phyloP scores from a whole-genome alignment of 2,113 vertebrate species.

The Caranx ignobilis region DNA sequence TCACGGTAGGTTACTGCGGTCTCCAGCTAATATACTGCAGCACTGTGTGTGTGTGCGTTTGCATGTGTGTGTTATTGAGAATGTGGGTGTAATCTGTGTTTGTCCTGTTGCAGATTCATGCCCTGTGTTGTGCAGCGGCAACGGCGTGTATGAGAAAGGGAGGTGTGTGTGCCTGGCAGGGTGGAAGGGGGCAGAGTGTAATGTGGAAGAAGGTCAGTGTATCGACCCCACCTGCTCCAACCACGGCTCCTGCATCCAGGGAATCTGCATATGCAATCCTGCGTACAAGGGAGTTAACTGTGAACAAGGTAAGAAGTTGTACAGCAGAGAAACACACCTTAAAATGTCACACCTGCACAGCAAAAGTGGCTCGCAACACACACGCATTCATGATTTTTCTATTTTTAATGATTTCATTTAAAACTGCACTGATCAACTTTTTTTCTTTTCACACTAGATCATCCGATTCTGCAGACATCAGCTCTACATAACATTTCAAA shows the following conservation, averaged over 20 bases:
- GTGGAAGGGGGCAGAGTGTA: slow-evolving; percentile 96
- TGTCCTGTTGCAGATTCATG: slow-evolving; percentile 90
- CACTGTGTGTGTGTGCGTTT: slow-evolving; percentile 33
- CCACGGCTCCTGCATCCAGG: slow-evolving; percentile 94
- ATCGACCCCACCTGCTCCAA: slow-evolving; percentile 97
- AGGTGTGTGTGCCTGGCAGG: slow-evolving; percentile 92
- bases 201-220: slow-evolving; percentile 95
- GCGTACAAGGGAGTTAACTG: slow-evolving; percentile 97
- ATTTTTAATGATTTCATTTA: background rate
- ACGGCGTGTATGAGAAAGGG: slow-evolving; percentile 95
- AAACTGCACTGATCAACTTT: slow-evolving; percentile 7
- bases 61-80: slow-evolving; percentile 23
- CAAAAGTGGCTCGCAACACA: background rate
- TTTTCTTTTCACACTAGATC: slow-evolving; percentile 5
- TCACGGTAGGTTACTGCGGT: slow-evolving; percentile 72
- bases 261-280: slow-evolving; percentile 92
- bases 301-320: slow-evolving; percentile 89
- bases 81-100: slow-evolving; percentile 61
- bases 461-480: background rate
- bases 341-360: background rate
- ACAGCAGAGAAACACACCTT: background rate
- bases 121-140: slow-evolving; percentile 95
- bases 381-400: background rate
- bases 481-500: background rate
- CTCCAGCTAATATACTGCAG: slow-evolving; percentile 78